phyloP scores from a whole-genome alignment of 2,113 vertebrate genomes.

The Isurus oxyrinchus region DNA sequence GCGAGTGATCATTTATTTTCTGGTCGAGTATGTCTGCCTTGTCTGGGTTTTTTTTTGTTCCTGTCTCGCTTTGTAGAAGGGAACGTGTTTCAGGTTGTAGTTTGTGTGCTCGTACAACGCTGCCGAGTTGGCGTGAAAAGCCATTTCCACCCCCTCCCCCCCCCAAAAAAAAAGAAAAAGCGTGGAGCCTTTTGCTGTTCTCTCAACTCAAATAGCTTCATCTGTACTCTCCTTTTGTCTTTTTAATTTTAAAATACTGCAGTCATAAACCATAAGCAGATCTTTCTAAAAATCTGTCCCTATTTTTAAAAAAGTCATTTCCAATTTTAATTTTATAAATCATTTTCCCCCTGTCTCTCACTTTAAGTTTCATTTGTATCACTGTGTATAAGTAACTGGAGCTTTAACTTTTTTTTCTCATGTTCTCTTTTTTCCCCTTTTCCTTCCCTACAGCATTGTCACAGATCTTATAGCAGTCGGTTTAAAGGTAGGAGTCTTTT shows the following conservation, averaged over 20 bases:
- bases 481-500: slow-evolving; percentile 57
- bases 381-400: slow-evolving; percentile 43
- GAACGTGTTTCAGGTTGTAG: slow-evolving; percentile 16
- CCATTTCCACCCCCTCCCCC: background rate
- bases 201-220: slow-evolving; percentile 34
- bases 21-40: background rate
- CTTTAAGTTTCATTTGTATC: slow-evolving; percentile 37
- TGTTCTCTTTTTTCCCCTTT: slow-evolving; percentile 51
- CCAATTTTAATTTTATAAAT: slow-evolving; percentile 26
- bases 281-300: background rate
- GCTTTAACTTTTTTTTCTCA: slow-evolving; percentile 55
- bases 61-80: background rate
- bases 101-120: background rate
- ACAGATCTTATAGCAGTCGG: slow-evolving; percentile 53
- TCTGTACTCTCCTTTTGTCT: slow-evolving; percentile 37
- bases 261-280: background rate
- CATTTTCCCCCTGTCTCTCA: slow-evolving; percentile 32
- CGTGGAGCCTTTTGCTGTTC: slow-evolving; percentile 30
- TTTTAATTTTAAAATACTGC: slow-evolving; percentile 13
- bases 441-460: slow-evolving; percentile 53
- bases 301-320: slow-evolving; percentile 13
- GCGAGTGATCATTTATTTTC: slow-evolving; percentile 11
- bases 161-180: background rate
- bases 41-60: background rate
- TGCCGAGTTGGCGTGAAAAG: background rate